Base-by-base conservation (phyloP, 2,888 invertebrate species). In the Hydriomena furcata region DNA sequence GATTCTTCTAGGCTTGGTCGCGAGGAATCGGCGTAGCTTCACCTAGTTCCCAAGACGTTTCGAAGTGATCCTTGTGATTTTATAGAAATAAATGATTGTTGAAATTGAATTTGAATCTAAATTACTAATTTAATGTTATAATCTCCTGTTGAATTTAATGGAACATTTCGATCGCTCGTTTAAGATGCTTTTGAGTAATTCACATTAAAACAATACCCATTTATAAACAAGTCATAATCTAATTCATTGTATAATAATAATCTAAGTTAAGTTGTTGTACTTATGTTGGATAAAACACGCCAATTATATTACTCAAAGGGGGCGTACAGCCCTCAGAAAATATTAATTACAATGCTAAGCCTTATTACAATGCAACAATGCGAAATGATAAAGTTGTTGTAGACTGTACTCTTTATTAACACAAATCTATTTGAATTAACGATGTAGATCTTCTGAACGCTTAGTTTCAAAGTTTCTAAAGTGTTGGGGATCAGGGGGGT, bases 391-490 rank as follows among this genome's bases (percentile, higher is more conserved):
- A 10, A 11, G 28, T 11, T 7, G 11, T 12, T 10, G 17, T 17
- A 3, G 2, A 11, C 1, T 30, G 28, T 11, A 30, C 25, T 41
- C 12, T 17, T 4, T 17, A 2, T 17, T 17, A 34, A 21, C 38
- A 45, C 40, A 32, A 30, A 50, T 44, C 40, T 25, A 41, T 51
- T 45, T 28, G 38, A 43, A 43, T 50, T 32, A 32, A 28, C n/a
- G n/a, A n/a, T n/a, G n/a, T n/a, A n/a, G n/a, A 51, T 45, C 45
- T 45, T 51, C 25, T 21, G 10, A 36, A 43, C 20, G 41, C 24
- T 44, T 44, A 51, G 51, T 41, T 51, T 31, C 25, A 36, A 44
- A 45, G 45, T 45, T 51, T 36, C 35, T 30, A 43, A 32, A 43
- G 32, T 44, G 32, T 17, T 24, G 24, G 12, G 49, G 37, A 37